Percentiles rank a stretch among this genome's conserved stretches.
Conservation (phyloP, 1,140 invertebrate species). For the Subanguina moxae region DNA sequence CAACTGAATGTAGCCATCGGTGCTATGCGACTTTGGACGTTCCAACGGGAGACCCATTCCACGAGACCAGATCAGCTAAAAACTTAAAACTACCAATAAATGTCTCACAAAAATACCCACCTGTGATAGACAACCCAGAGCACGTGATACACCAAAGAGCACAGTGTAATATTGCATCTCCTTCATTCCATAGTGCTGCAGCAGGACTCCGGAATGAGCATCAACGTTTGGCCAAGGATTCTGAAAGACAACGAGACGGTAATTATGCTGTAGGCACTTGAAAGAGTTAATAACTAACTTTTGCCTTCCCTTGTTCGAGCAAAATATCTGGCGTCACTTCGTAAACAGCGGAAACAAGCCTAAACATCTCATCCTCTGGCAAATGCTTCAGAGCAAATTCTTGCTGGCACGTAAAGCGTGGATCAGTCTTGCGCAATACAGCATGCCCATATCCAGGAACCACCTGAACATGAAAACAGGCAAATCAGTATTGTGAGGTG, state of each 20-base stretch:
- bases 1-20: conserved; percentile 69
- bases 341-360: conserved; percentile 68
- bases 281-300: conserved; percentile 59
- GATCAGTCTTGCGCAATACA: conserved; percentile 86
- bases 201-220: conserved; percentile 87
- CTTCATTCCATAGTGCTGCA: conserved; percentile 88
- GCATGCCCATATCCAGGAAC: conserved; percentile 95
- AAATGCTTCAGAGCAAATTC: conserved; percentile 91
- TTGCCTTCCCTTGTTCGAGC: conserved; percentile 87
- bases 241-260: too few relatives aligned
- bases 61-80: conserved; percentile 79
- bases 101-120: too few relatives aligned
- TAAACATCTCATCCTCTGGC: conserved; percentile 87
- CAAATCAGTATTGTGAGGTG: background rate
- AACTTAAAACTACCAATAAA: too few relatives aligned
- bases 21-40: conserved; percentile 89
- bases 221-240: conserved; percentile 94
- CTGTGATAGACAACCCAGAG: conserved; percentile 81
- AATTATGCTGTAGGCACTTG: too few relatives aligned
- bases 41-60: conserved; percentile 90
- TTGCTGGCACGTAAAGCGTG: conserved; percentile 84
- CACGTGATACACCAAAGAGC: conserved; percentile 88
- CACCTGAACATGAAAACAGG: conserved; percentile 64
- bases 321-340: conserved; percentile 88
- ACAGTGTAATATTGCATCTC: conserved; percentile 99